A percentile compares a stretch with the other conserved stretches of the same genome.
Conservation (phyloP, 1,140 invertebrate species). For the Drosophila pandora region DNA sequence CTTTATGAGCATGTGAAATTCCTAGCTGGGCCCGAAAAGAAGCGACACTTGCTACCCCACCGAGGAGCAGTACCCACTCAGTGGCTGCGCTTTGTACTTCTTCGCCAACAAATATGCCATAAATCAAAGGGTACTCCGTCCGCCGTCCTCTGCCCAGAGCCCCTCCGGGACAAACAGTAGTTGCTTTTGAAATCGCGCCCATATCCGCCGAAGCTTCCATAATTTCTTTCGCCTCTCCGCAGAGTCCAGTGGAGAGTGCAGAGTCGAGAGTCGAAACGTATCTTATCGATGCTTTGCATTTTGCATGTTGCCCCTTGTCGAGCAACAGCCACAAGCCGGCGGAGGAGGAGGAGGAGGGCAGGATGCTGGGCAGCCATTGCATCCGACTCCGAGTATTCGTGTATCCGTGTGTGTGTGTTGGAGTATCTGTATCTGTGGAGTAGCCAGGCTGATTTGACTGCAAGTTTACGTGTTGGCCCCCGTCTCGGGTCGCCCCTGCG, state of each 20-base stretch:
- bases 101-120: slow-evolving; percentile 71
- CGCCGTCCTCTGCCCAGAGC: background rate
- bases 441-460: slow-evolving; percentile 57
- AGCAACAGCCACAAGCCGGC: slow-evolving; percentile 62
- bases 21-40: slow-evolving; percentile 49
- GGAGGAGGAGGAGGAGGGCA: background rate
- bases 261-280: slow-evolving; percentile 32
- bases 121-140: slow-evolving; percentile 63
- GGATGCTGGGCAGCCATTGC: slow-evolving; percentile 67
- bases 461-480: slow-evolving; percentile 50
- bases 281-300: slow-evolving; percentile 82
- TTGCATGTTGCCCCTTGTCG: slow-evolving; percentile 79
- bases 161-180: slow-evolving; percentile 65
- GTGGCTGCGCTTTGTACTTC: slow-evolving; percentile 76
- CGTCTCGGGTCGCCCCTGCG: slow-evolving; percentile 14
- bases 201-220: slow-evolving; percentile 81
- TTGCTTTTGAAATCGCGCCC: slow-evolving; percentile 79
- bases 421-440: slow-evolving; percentile 47
- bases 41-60: slow-evolving; percentile 71
- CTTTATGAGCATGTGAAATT: slow-evolving; percentile 77
- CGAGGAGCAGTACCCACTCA: slow-evolving; percentile 35
- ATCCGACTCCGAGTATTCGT: slow-evolving; percentile 10
- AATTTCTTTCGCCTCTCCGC: slow-evolving; percentile 61
- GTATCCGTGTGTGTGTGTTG: slow-evolving; percentile 16
- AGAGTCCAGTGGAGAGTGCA: slow-evolving; percentile 4